phyloP scores from a whole-genome alignment of 1,140 invertebrate species.

The Adoxophyes honmai region DNA sequence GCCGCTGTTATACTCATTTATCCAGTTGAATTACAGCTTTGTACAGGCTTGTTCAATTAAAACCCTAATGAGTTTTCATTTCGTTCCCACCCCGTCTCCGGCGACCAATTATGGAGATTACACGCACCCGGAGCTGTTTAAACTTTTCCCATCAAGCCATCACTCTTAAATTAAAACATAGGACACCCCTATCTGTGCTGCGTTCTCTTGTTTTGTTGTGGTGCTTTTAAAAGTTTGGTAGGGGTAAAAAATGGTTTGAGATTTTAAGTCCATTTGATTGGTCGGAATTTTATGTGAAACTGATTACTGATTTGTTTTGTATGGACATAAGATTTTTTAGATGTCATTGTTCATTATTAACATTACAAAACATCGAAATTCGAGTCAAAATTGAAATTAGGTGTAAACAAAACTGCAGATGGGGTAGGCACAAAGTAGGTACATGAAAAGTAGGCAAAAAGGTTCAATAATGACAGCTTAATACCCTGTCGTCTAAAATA shows the following conservation, averaged over 20 bases:
- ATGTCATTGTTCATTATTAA: too few species aligned
- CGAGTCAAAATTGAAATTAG: too few species aligned
- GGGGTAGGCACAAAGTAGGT: neutral
- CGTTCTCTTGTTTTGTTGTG: slow-evolving; percentile 37
- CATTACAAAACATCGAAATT: too few species aligned
- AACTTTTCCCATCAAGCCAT: slow-evolving; percentile 60
- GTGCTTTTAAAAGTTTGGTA: slow-evolving; percentile 26
- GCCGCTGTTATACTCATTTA: too few species aligned
- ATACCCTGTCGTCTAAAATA: too few species aligned
- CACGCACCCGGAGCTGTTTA: slow-evolving; percentile 31
- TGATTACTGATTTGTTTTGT: too few species aligned
- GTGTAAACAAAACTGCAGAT: too few species aligned
- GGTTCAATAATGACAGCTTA: too few species aligned
- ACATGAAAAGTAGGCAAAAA: too few species aligned
- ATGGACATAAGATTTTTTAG: too few species aligned
- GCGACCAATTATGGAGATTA: slow-evolving; percentile 43
- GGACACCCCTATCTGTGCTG: slow-evolving; percentile 45
- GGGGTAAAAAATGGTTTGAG: slow-evolving; percentile 13
- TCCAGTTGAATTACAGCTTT: too few species aligned
- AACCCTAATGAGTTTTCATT: slow-evolving; percentile 40
- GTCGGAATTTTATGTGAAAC: too few species aligned
- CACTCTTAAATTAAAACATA: slow-evolving; percentile 46
- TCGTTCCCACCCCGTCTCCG: slow-evolving; percentile 24
- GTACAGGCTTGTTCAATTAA: slow-evolving; percentile 41
- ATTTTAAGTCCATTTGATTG: neutral